Percentiles rank a stretch among this genome's conserved stretches.
phyloP scores from a whole-genome alignment of 2,113 vertebrate genomes.

The Actenoides lindsayi region DNA sequence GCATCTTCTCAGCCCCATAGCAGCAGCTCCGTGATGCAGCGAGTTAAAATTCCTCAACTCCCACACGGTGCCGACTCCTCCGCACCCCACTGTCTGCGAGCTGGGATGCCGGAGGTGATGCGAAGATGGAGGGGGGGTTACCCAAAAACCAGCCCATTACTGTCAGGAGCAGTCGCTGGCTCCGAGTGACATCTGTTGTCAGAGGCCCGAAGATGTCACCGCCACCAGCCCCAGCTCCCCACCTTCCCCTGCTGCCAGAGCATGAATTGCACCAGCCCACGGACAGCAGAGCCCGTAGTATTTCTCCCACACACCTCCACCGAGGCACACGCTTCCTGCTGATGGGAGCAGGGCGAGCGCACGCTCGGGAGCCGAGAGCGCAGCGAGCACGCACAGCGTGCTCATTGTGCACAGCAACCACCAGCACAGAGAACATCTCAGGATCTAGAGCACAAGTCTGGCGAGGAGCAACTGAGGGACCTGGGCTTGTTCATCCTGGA shows the following conservation, averaged over 20 bases:
- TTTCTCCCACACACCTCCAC: not conserved
- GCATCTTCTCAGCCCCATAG: not conserved
- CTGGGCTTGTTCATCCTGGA: too few relatives aligned
- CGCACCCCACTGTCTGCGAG: not conserved
- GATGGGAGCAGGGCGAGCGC: not conserved
- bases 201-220: not conserved
- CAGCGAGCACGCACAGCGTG: accelerated
- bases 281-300: not conserved
- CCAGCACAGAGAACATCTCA: not conserved
- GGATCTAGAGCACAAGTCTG: too few relatives aligned
- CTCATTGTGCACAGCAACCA: accelerated
- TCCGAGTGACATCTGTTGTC: not conserved
- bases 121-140: not conserved
- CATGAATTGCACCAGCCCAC: not conserved
- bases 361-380: not conserved
- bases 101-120: not conserved
- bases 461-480: too few relatives aligned
- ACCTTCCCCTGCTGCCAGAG: not conserved
- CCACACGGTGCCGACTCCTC: not conserved
- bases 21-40: not conserved
- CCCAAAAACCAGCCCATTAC: not conserved
- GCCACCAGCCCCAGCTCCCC: not conserved
- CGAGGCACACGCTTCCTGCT: not conserved
- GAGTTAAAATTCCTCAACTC: not conserved
- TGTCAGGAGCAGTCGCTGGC: not conserved